Conservation (phyloP, 2,797 vertebrate species). For the Kryptopterus vitreolus region DNA sequence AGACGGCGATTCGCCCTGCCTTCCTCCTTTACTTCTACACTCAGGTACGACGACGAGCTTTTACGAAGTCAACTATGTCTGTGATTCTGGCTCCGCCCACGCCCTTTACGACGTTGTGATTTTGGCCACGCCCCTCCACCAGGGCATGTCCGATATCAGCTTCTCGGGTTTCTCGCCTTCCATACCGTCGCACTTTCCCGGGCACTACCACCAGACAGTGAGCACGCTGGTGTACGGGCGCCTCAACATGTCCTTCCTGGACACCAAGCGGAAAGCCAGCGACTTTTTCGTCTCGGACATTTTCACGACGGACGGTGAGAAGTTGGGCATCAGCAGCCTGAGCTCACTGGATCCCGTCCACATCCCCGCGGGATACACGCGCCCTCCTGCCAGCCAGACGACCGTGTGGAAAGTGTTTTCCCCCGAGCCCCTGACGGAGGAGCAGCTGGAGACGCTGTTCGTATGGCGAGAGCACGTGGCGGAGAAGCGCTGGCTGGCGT, state of each 20-base stretch:
- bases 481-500: conserved; percentile 83
- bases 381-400: conserved; percentile 59
- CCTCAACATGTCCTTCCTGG: conserved; percentile 85
- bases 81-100: conserved; percentile 70
- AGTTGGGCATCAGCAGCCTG: conserved; percentile 75
- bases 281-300: conserved; percentile 71
- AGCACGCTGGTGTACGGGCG: conserved; percentile 84
- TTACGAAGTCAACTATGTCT: conserved; percentile 83
- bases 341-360: conserved; percentile 70
- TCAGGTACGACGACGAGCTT: conserved; percentile 70
- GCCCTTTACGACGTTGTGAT: conserved; percentile 85
- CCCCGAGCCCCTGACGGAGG: conserved; percentile 67
- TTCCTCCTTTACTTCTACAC: not conserved
- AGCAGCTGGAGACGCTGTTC: conserved; percentile 81
- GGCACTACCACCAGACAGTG: conserved; percentile 77
- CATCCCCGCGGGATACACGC: conserved; percentile 63
- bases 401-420: conserved; percentile 90
- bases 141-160: conserved; percentile 77
- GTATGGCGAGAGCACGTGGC: conserved; percentile 76
- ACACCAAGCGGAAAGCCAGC: conserved; percentile 56
- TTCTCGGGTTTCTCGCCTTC: conserved; percentile 84
- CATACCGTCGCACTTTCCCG: conserved; percentile 73
- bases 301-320: conserved; percentile 78
- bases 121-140: conserved; percentile 84
- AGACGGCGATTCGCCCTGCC: not conserved